These are phyloP conservation scores for Cyrtodaria siliqua DNA, from an alignment of 2,888 invertebrate species.

Conservation along the genomic window DNA sequence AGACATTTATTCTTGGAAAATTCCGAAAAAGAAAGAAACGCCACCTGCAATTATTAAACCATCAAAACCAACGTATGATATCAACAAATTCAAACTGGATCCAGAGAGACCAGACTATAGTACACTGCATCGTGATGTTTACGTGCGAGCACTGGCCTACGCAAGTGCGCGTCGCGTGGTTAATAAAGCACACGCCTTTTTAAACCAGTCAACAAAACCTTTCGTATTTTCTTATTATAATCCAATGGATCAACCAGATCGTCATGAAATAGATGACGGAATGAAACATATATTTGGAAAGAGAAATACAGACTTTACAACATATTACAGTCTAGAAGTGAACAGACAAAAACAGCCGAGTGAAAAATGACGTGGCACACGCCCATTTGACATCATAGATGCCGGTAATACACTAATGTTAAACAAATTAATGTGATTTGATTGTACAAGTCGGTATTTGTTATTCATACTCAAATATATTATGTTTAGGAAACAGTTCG, in stretches of 20 bases:
- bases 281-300: slow-evolving; percentile 27
- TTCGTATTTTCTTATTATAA: slow-evolving; percentile 56
- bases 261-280: background rate
- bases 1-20: background rate
- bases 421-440: no score
- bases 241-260: background rate
- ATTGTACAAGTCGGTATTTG: no score
- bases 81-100: background rate
- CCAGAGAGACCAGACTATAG: slow-evolving; percentile 35
- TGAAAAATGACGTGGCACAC: no score
- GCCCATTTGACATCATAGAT: no score
- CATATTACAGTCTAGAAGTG: slow-evolving; percentile 1
- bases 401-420: no score
- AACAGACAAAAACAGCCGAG: slow-evolving; percentile 6
- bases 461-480: no score
- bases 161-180: slow-evolving; percentile 28
- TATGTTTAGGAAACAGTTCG: no score
- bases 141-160: slow-evolving; percentile 48
- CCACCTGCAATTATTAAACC: background rate
- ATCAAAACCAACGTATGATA: background rate
- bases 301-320: slow-evolving; percentile 9
- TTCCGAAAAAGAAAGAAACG: background rate
- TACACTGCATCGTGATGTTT: slow-evolving; percentile 53
- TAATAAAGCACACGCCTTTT: background rate
- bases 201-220: slow-evolving; percentile 27